These are phyloP conservation scores for Sinocyclocheilus anophthalmus DNA, from an alignment of 2,113 vertebrate genomes.

Conservation along the genomic window DNA sequence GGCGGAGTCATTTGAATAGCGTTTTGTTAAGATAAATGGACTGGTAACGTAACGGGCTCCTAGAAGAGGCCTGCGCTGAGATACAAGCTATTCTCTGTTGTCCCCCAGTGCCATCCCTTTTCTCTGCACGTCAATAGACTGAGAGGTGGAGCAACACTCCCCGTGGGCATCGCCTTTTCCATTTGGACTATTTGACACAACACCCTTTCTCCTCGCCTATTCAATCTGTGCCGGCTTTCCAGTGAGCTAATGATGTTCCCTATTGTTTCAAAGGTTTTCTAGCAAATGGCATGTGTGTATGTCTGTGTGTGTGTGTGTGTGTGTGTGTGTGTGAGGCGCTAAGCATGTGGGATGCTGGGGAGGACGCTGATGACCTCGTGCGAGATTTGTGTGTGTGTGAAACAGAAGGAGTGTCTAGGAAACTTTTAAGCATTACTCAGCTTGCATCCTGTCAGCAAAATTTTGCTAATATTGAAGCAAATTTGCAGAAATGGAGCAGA, in stretches of 20 bases:
- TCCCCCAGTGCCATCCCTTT: slow-evolving; percentile 36
- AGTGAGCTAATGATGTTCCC: slow-evolving; percentile 51
- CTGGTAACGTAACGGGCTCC: slow-evolving; percentile 20
- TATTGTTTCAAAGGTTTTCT: slow-evolving; percentile 53
- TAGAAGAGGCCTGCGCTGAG: slow-evolving; percentile 32
- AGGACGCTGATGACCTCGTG: slow-evolving; percentile 31
- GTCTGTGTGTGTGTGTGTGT: slow-evolving; percentile 45
- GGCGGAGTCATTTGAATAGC: slow-evolving; percentile 52
- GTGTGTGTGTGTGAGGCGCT: neutral
- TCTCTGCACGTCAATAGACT: slow-evolving; percentile 44
- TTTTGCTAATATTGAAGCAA: slow-evolving; percentile 59
- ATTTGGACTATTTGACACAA: slow-evolving; percentile 47
- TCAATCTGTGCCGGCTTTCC: slow-evolving; percentile 38
- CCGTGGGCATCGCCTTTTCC: slow-evolving; percentile 47
- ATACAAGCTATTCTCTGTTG: slow-evolving; percentile 22
- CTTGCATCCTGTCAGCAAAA: slow-evolving; percentile 54
- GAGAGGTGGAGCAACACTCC: slow-evolving; percentile 43
- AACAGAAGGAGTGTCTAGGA: slow-evolving; percentile 6
- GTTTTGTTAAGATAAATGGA: slow-evolving; percentile 51
- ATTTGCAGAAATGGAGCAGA: slow-evolving; percentile 48
- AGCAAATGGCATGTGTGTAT: slow-evolving; percentile 45
- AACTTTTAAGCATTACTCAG: slow-evolving; percentile 48
- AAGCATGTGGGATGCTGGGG: neutral
- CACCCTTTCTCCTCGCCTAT: slow-evolving; percentile 45
- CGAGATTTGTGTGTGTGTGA: slow-evolving; percentile 16